Conservation (phyloP, 2,113 vertebrate genomes). For the Petaurus breviceps region DNA sequence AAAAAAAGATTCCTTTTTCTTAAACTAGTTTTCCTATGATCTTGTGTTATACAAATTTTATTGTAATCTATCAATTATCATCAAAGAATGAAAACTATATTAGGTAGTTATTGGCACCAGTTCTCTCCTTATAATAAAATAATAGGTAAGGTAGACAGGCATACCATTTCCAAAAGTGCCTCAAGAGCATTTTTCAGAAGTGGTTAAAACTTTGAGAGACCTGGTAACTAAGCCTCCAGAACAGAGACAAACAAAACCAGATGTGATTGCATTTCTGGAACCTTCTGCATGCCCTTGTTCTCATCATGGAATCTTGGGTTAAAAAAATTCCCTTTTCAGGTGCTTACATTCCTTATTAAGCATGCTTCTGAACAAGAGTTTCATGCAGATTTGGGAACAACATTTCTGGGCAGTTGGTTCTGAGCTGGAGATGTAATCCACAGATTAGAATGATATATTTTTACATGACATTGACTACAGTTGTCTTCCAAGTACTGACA, state of each 20-base stretch:
- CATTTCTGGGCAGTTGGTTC: neutral
- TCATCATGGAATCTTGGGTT: neutral
- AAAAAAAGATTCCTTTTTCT: neutral
- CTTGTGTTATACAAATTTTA: neutral
- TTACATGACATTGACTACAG: constrained; percentile 3
- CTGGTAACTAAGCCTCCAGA: neutral
- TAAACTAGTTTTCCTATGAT: neutral
- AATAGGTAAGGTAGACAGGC: neutral
- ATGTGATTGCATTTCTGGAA: neutral
- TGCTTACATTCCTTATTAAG: neutral
- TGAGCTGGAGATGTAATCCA: neutral
- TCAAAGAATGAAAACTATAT: neutral
- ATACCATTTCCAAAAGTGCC: neutral
- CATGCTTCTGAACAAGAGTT: constrained; percentile 29
- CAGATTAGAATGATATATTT: neutral
- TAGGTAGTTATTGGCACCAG: neutral
- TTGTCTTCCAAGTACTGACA: constrained; percentile 54
- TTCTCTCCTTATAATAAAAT: neutral
- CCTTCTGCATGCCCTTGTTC: neutral
- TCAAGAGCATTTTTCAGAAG: neutral
- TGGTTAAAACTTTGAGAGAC: constrained; percentile 18
- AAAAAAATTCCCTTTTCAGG: neutral
- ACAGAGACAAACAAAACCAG: constrained; percentile 22
- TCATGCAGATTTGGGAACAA: constrained; percentile 15
- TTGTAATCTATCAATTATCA: neutral